Evolutionary conservation across 2,888 invertebrate genomes (phyloP), one percentile per base, ranked within the genome.

Genomic region (Hirtodrosophila histrioides): DNA sequence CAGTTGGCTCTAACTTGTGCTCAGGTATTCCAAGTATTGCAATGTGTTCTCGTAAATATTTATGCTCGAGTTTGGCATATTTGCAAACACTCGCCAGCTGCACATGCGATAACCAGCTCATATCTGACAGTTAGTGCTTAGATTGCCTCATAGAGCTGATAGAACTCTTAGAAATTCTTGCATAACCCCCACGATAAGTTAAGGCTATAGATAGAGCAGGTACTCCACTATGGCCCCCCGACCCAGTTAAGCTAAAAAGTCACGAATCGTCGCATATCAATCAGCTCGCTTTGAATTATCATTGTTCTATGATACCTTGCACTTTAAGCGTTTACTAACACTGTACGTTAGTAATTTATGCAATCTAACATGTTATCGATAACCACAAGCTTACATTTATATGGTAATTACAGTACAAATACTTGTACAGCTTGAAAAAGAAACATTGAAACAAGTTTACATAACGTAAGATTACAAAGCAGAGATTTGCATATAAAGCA

Each of bases 11-110:
- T 43, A 76, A 65, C 55, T 41, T 33, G 71, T 65, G 58, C 41
- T 61, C 58, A 65, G 39, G 50, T 65, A 71, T 71, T 64, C 40
- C 50, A 69, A 72, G 73, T 77, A 76, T 69, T 66, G 63, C 73
- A 76, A 72, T 72, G 69, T 69, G 58, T 41, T 39, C 31, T 74
- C 54, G 74, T 55, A 51, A 74, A 73, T 73, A 69, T 64, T 72
- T 64, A 54, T 83, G 60, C 67, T 62, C 55, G 54, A 57, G 54
- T 65, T 81, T 77, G 62, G 50, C 68, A 77, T 69, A 73, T 63
- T 78, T 69, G 63, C 40, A 8, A 57, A 36, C 41, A 29, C 11
- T 29, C 10, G 41, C 41, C 65, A 63, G 55, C 48, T 72, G 55
- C 51, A 49, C 27, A 51, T n/a, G 44, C 40, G 46, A 53, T 56